Base-by-base conservation (phyloP, 2,797 vertebrate genomes). In the Pelobates cultripes region DNA sequence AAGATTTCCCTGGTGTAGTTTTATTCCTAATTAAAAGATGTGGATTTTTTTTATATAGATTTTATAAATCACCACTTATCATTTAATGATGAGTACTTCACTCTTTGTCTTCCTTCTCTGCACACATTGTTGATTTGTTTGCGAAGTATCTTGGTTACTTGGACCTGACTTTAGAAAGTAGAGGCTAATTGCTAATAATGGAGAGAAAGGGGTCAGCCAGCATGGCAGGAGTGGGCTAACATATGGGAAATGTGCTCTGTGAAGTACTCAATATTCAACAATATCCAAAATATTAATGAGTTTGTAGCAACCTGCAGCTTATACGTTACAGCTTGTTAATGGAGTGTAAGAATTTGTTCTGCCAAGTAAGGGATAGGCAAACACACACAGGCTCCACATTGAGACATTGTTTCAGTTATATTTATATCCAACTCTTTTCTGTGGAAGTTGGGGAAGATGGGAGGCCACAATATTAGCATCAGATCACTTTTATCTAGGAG, bases 251-350 rank as follows among this genome's bases (percentile, higher is more conserved):
- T 94, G 95, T 91, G 94, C 88, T 67, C 89, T 85, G 90, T 93
- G 93, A 88, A 90, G 91, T 91, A 91, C 92, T 93, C 93, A 94
- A 92, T 92, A 93, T 92, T 93, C 92, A 92, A 91, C 89, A 91
- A 93, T 91, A 93, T 93, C 93, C 93, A 93, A 94, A 94, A 93
- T 93, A 94, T 95, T 94, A 94, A 95, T 94, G 93, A 94, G 93
- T 94, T 94, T 91, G 92, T 87, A 93, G 93, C 90, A 92, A 94
- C 92, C 92, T 93, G 93, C 93, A 91, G 94, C 92, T 47, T 94
- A 88, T 92, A 91, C 77, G 92, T 90, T 94, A 89, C 93, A 94
- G 94, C 92, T 93, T 93, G 93, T 90, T 91, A 92, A 91, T 91
- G 92, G 91, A 88, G 90, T 87, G 87, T 43, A 79, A 84, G 87